Base-by-base conservation (phyloP, 2,113 vertebrate species). In the Ptilorrhoa leucosticta region DNA sequence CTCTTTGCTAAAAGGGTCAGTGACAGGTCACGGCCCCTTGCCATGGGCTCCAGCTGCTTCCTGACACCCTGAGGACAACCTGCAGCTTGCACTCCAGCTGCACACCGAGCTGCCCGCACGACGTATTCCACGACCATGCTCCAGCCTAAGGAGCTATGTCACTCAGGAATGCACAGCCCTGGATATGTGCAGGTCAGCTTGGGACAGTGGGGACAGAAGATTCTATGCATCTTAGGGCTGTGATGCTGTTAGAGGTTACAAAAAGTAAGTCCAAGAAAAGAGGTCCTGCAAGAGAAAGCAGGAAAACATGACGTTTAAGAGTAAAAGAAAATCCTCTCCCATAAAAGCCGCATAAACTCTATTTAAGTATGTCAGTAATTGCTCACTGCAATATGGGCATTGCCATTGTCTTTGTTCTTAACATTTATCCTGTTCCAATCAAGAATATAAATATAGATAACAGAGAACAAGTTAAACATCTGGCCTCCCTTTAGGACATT, bases 61-160 rank as follows among this genome's bases (percentile, higher is more conserved):
- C 14, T 7, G n/a, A 61, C 11, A 22, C n/a, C 39, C 69, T 31
- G 15, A 58, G 53, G 51, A 58, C 23, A 47, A 3, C 23, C 39
- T 68, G 39, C 39, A 83, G 11, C 30, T 53, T 40, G n/a, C n/a
- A 53, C 11, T 39, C 16, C 39, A 53, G 33, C 53, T 60, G 53
- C 61, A 82, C 30, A 40, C 11, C 0, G 1, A 73, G 58, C 10
- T 44, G 20, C 37, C 10, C 16, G 51, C 28, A 20, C 0, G 0
- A 35, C 0, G 0, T 26, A 19, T 35, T 40, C 47, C 30, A 22
- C 24, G 61, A 2, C n/a, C 10, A 15, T 30, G 39, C 3, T n/a
- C 20, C 61, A 50, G 50, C 10, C 33, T 45, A 42, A 78, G 42
- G 60, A 23, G 27, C 4, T 8, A 2, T 3, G 5, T 35, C 53